A percentile compares a stretch with the other conserved stretches of the same genome.
Conservation (phyloP, 1,140 invertebrate species). For the Leptoteleia sp. region DNA sequence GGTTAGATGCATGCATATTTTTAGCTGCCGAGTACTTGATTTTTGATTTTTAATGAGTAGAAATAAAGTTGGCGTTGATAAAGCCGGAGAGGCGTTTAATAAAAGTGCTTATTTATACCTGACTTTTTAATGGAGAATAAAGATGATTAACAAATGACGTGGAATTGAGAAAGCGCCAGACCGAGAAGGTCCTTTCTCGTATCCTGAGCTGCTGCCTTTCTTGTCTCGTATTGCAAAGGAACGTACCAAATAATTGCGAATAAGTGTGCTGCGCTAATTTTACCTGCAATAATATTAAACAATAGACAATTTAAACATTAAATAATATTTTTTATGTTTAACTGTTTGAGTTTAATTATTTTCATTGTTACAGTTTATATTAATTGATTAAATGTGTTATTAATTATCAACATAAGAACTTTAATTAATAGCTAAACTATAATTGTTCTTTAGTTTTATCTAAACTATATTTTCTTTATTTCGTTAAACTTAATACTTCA, state of each 20-base stretch:
- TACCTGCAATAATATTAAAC: constrained; percentile 84
- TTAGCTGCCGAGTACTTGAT: not conserved
- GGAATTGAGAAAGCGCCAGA: constrained; percentile 92
- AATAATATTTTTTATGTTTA: no score
- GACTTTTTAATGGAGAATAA: constrained; percentile 84
- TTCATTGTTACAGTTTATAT: no score
- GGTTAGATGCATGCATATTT: constrained; percentile 20
- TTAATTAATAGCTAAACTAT: not conserved
- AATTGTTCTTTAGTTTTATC: no score
- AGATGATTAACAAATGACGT: constrained; percentile 92
- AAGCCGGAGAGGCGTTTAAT: constrained; percentile 3
- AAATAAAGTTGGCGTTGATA: constrained; percentile 4
- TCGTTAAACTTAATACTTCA: no score
- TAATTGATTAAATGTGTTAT: no score
- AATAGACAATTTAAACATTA: no score
- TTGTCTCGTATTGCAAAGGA: constrained; percentile 93
- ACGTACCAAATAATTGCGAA: constrained; percentile 98
- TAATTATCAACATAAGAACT: no score
- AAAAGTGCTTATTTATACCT: constrained; percentile 67
- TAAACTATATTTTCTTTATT: no score
- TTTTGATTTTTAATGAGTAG: not conserved
- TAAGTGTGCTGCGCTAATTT: constrained; percentile 97
- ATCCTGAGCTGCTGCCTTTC: constrained; percentile 87
- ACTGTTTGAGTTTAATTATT: no score
- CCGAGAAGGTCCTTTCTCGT: constrained; percentile 88